phyloP scores from a whole-genome alignment of 2,797 vertebrate species.

The Sebastes ruberrimus region DNA sequence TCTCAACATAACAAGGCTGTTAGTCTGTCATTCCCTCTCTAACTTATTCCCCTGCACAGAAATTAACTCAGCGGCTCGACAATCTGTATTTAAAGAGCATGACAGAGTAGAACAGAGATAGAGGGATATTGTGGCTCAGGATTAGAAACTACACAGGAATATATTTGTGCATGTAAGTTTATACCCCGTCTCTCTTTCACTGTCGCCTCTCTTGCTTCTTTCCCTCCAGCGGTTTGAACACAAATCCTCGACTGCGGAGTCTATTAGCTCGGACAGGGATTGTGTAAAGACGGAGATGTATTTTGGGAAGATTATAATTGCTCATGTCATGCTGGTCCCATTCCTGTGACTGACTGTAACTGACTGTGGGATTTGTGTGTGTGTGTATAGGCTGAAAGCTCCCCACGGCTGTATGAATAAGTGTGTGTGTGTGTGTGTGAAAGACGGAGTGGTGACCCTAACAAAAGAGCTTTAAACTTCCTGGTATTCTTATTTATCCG shows the following conservation, averaged over 20 bases:
- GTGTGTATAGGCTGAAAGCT: constrained; percentile 17
- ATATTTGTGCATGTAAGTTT: constrained; percentile 15
- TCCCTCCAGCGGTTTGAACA: constrained; percentile 39
- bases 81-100: neutral
- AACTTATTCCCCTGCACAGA: neutral
- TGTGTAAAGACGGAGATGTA: constrained; percentile 58
- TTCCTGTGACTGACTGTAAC: constrained; percentile 47
- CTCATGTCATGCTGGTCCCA: constrained; percentile 62
- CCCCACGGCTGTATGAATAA: neutral
- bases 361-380: constrained; percentile 18
- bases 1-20: neutral
- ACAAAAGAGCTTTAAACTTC: constrained; percentile 6
- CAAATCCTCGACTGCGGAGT: constrained; percentile 52
- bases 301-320: constrained; percentile 71
- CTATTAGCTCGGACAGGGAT: constrained; percentile 51
- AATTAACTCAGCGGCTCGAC: neutral
- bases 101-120: neutral
- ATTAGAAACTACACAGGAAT: constrained; percentile 9
- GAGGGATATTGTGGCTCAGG: neutral
- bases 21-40: neutral
- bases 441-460: neutral
- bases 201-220: neutral
- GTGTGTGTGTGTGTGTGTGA: neutral
- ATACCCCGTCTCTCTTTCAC: neutral
- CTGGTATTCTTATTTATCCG: neutral